Percentiles rank a stretch among this genome's conserved stretches.
Evolutionary conservation across 2,888 invertebrate genomes (phyloP).

Genomic region (Lepidonotus clava): DNA sequence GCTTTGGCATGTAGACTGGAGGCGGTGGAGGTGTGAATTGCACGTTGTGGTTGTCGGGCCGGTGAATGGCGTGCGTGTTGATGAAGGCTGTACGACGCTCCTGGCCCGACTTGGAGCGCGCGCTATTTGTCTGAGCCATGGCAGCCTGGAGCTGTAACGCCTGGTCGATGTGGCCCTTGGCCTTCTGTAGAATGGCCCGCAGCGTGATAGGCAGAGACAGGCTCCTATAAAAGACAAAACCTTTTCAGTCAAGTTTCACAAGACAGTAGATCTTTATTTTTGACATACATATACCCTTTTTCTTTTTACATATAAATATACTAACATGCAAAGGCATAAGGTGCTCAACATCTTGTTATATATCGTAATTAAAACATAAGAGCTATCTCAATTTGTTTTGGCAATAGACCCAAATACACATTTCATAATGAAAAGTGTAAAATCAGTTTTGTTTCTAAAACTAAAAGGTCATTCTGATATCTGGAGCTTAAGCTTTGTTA

Average conservation of each 20-base stretch:
- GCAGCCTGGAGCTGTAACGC: constrained; percentile 50
- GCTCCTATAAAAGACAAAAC: constrained; percentile 82
- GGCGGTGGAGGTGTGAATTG: background rate
- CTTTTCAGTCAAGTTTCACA: background rate
- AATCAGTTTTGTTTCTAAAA: too few species aligned
- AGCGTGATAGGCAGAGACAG: constrained; percentile 96
- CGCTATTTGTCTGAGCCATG: background rate
- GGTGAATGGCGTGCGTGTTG: constrained; percentile 27
- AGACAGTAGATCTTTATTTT: background rate
- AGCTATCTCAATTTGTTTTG: background rate
- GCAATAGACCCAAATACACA: background rate
- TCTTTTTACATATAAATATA: background rate
- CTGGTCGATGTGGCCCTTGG: constrained; percentile 68
- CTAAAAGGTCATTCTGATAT: too few species aligned
- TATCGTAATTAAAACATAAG: too few species aligned
- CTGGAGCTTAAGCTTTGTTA: too few species aligned
- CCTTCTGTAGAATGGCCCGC: constrained; percentile 88
- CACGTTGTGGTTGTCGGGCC: background rate
- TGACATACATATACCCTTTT: background rate
- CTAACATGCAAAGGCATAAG: background rate
- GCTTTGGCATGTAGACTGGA: constrained; percentile 20
- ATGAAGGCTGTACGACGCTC: constrained; percentile 61
- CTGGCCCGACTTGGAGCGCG: constrained; percentile 57
- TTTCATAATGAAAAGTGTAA: too few species aligned
- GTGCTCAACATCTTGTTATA: too few species aligned